phyloP scores from a whole-genome alignment of 1,140 invertebrate species.

The Ladona fulva region DNA sequence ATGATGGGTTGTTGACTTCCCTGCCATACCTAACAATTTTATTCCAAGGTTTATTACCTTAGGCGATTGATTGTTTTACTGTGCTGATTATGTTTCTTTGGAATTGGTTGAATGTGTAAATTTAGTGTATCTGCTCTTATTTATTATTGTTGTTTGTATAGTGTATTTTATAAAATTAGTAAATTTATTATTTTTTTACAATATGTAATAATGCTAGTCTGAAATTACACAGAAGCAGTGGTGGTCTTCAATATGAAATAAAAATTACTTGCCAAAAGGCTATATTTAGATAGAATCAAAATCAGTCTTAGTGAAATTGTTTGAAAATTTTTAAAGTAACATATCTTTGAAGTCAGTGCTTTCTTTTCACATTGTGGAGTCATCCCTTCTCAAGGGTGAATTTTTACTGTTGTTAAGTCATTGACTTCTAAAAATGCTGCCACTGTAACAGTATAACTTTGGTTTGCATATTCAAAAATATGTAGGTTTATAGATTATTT shows the following conservation, averaged over 20 bases:
- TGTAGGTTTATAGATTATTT: not conserved
- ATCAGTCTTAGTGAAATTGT: not conserved
- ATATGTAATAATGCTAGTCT: not conserved
- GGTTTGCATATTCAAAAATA: not conserved
- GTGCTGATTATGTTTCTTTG: not conserved
- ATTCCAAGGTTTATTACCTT: no score
- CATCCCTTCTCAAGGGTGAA: not conserved
- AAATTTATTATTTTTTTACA: conserved; percentile 11
- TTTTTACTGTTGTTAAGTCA: not conserved
- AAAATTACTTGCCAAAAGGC: not conserved
- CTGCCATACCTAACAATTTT: no score
- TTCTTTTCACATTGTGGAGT: not conserved
- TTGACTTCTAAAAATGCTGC: conserved; percentile 1
- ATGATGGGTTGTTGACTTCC: no score
- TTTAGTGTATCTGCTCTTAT: not conserved
- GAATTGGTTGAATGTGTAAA: not conserved
- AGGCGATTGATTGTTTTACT: no score
- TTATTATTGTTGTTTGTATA: conserved; percentile 9
- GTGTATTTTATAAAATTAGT: conserved; percentile 5
- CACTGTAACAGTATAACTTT: not conserved
- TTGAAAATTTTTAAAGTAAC: not conserved
- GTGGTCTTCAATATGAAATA: not conserved
- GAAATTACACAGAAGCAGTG: not conserved
- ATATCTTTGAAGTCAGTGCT: not conserved
- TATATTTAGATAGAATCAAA: not conserved